Base-by-base conservation (phyloP, 2,888 invertebrate genomes). In the Eurytoma californica region DNA sequence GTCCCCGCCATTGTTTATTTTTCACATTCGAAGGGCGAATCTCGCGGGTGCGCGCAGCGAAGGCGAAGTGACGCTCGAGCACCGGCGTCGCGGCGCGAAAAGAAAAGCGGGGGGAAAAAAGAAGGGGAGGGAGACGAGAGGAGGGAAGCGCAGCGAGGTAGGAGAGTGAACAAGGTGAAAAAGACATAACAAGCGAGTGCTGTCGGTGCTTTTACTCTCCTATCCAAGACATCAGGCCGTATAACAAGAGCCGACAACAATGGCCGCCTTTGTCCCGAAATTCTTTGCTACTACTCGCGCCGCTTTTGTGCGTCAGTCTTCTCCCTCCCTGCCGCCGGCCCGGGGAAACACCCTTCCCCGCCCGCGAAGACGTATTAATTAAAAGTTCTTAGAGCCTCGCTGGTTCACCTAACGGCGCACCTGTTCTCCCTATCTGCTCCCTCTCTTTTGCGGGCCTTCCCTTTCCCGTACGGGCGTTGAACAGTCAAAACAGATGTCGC, bases 231-330 rank as follows among this genome's bases (percentile, higher is more conserved):
- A 85, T 86, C 85, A 84, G 39, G 84, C 85, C 84, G 84, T 86
- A 75, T 78, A 88, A 88, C 86, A 87, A 88, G 87, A 85, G 84
- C 82, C 85, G 83, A 86, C 85, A 86, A 88, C 87, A 88, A 87
- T 88, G 85, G 86, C 85, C 84, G 76, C 80, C 85, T 86, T 86
- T 86, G 86, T 86, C 82, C 85, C 81, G 82, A 84, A 86, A 84
- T 86, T 84, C 86, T 86, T 86, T 84, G 78, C 84, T 82, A 80
- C 39, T 30, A 28, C 61, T 61, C 16, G 61, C 39, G 47, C 67
- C 47, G 82, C 83, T 61, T 72, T 61, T 72, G 61, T 61, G 55
- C 66, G 51, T 13, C 49, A 39, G 49, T 66, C 66, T 66, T 66
- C 66, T 18, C 49, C 2, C n/a, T 53, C 61, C 20, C 55, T 58